Percentiles rank a stretch among this genome's conserved stretches.
phyloP scores from a whole-genome alignment of 2,797 vertebrate genomes.

The Clarias fuscus region DNA sequence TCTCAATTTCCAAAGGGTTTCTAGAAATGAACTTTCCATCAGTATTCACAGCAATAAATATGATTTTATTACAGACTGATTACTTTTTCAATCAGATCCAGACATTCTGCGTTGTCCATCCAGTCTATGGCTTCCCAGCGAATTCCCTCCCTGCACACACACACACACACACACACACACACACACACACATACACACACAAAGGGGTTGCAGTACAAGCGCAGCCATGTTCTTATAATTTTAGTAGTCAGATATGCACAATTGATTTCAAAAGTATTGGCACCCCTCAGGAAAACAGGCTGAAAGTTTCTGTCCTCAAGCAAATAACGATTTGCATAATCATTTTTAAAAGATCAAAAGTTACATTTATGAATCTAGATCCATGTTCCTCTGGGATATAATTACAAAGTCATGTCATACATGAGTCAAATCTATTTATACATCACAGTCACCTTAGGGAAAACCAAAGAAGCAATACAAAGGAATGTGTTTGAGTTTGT shows the following conservation, averaged over 20 bases:
- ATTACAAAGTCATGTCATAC: neutral
- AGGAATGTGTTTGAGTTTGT: neutral
- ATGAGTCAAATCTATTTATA: neutral
- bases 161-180: slow-evolving; percentile 12
- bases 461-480: neutral
- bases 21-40: neutral
- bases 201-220: neutral
- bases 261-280: neutral
- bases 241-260: neutral
- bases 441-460: neutral
- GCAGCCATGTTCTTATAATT: neutral
- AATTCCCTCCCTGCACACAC: slow-evolving; percentile 81
- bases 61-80: slow-evolving; percentile 7
- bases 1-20: neutral
- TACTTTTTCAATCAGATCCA: slow-evolving; percentile 92
- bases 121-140: slow-evolving; percentile 92
- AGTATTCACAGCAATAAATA: neutral
- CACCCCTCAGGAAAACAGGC: neutral
- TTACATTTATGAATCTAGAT: neutral
- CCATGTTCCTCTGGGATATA: neutral
- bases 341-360: neutral
- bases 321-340: neutral
- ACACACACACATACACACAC: slow-evolving; percentile 20
- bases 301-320: neutral
- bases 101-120: slow-evolving; percentile 94